Evolutionary conservation across 2,888 invertebrate genomes (phyloP).

Genomic region (Heliconius charithonia): DNA sequence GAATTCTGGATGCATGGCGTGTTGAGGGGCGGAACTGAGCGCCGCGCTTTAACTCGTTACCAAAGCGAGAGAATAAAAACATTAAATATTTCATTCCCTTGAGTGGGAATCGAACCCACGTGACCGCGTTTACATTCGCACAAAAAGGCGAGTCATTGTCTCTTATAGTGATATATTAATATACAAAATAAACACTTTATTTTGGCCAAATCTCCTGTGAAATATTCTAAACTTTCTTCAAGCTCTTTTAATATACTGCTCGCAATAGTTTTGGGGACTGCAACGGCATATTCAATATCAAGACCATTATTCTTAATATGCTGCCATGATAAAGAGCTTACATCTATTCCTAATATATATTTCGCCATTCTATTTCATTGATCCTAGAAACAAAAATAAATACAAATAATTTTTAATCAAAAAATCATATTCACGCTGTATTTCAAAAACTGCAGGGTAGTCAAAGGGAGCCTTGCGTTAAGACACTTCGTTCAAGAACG

Average conservation of each 20-base stretch:
- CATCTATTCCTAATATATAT: constrained; percentile 56
- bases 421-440: too few relatives aligned
- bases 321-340: constrained; percentile 61
- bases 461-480: too few relatives aligned
- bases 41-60: too few relatives aligned
- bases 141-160: too few relatives aligned
- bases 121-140: not conserved
- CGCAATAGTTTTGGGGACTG: constrained; percentile 74
- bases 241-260: constrained; percentile 76
- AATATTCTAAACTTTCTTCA: constrained; percentile 84
- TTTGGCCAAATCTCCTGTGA: constrained; percentile 85
- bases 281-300: constrained; percentile 82
- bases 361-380: constrained; percentile 43
- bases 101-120: too few relatives aligned
- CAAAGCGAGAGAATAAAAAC: too few relatives aligned
- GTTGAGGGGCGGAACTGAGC: not conserved
- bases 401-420: not conserved
- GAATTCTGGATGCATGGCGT: not conserved
- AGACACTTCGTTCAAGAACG: too few relatives aligned
- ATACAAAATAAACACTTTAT: constrained; percentile 70
- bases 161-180: not conserved
- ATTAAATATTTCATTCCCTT: too few relatives aligned
- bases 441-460: too few relatives aligned
- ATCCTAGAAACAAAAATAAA: constrained; percentile 11
- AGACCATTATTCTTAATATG: constrained; percentile 79